Base-by-base conservation (phyloP, 2,113 vertebrate genomes). In the Ptyas mucosa region DNA sequence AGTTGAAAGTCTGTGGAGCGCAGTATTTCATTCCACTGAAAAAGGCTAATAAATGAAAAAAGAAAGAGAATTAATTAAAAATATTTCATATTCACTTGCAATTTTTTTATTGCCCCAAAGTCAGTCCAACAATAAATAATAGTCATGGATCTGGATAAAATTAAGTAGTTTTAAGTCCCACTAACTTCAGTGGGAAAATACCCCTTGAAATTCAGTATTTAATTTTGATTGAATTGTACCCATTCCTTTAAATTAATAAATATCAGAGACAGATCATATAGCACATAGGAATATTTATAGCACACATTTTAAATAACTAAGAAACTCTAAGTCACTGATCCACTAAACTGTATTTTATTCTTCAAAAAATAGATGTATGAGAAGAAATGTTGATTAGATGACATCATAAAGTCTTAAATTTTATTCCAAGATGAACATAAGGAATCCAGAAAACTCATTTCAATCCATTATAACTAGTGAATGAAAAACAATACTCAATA, bases 1-100 rank as follows among this genome's bases (percentile, higher is more conserved):
- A 90, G 43, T 64, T 92, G 91, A 95, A 69, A 95, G 95, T 51
- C 55, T 21, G 20, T 58, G 91, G 21, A 34, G 90, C 7, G 11
- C 69, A 5, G 90, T 53, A 87, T 24, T 81, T 53, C 93, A 24
- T n/a, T 18, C 51, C 8, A 20, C 26, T 87, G 75, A 89, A 87
- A 20, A 85, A 89, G 57, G 12, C 11, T 51, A 58, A 49, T 24
- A 39, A 81, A 49, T 12, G 75, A 87, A 93, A 57, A 34, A 87
- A 15, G 81, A 34, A 23, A 87, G 46, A n/a, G 29, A 26, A 29
- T 69, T 89, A 85, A n/a, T 90, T 90, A 86, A 5, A 53, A 93
- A 61, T 8, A 64, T 52, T 52, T 61, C 49, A 23, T 64, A 34
- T 34, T 64, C 58, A 75, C 43, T 54, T 64, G 2, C 49, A 53